Conservation (phyloP, 2,888 invertebrate species). For the Pherbina coryleti region DNA sequence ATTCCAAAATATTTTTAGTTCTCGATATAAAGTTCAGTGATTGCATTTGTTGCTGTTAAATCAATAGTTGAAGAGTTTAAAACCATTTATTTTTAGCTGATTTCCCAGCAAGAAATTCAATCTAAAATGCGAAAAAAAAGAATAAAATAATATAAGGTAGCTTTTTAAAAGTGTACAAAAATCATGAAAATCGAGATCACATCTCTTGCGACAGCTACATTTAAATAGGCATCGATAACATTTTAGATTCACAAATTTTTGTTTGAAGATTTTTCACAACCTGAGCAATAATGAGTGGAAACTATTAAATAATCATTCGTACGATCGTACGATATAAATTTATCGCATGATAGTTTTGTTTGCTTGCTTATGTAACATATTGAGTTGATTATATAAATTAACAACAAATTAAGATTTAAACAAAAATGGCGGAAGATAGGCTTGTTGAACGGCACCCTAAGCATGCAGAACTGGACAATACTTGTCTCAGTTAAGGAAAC, state of each 20-base stretch:
- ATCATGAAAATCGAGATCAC: constrained; percentile 36
- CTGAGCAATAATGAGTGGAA: constrained; percentile 60
- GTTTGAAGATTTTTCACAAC: constrained; percentile 63
- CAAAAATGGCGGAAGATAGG: not conserved
- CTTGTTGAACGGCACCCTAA: not conserved
- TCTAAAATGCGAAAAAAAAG: not conserved
- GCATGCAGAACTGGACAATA: not conserved
- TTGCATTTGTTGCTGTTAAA: too few species aligned
- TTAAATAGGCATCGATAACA: constrained; percentile 18
- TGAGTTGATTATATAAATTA: not conserved
- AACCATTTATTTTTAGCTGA: too few species aligned
- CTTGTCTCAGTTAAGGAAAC: too few species aligned
- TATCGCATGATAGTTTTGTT: too few species aligned
- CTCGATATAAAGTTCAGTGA: too few species aligned
- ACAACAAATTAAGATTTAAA: not conserved
- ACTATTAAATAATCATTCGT: not conserved
- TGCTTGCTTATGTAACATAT: too few species aligned
- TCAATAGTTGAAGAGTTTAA: too few species aligned
- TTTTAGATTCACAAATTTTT: constrained; percentile 31
- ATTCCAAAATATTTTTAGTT: too few species aligned
- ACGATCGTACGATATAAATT: too few species aligned
- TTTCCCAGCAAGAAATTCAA: too few species aligned
- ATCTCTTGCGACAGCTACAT: constrained; percentile 43
- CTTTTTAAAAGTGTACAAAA: constrained; percentile 30
- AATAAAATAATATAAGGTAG: not conserved